phyloP scores from a whole-genome alignment of 1,140 invertebrate species.

The Trichomalopsis sarcophagae region DNA sequence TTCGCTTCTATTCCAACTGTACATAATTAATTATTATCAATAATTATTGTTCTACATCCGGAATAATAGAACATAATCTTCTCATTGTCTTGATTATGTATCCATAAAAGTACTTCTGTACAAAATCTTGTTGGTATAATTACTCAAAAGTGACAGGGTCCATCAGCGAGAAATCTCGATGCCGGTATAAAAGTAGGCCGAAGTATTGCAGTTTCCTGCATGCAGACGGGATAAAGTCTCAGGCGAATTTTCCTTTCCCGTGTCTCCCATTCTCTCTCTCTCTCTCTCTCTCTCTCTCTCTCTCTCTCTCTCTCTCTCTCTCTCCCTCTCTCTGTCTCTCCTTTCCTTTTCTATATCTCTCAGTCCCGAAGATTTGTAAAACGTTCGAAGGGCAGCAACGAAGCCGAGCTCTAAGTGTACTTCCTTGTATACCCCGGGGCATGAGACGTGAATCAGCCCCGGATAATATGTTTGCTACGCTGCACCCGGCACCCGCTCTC shows the following conservation, averaged over 20 bases:
- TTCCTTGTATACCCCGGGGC: slow-evolving; percentile 62
- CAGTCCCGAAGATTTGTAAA: slow-evolving; percentile 57
- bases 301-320: not conserved
- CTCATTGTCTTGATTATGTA: no score
- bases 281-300: not conserved
- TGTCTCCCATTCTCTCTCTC: not conserved
- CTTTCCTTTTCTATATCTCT: not conserved
- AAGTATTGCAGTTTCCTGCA: not conserved
- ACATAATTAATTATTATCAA: no score
- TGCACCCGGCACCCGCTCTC: not conserved
- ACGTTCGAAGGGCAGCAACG: slow-evolving; percentile 36
- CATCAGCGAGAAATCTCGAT: not conserved
- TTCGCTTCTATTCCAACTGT: no score
- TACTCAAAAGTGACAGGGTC: no score
- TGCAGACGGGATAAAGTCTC: not conserved
- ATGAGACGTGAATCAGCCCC: slow-evolving; percentile 44
- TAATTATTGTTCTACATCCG: no score
- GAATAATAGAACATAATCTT: no score
- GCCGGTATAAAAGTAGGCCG: not conserved
- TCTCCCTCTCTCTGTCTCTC: not conserved
- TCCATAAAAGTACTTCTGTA: no score
- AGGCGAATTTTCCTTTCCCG: not conserved
- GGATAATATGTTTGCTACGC: slow-evolving; percentile 31
- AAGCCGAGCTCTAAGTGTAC: slow-evolving; percentile 61
- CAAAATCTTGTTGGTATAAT: no score